A percentile compares a stretch with the other conserved stretches of the same genome.
phyloP scores from a whole-genome alignment of 2,888 invertebrate species.

The Cryptus viduatorius region DNA sequence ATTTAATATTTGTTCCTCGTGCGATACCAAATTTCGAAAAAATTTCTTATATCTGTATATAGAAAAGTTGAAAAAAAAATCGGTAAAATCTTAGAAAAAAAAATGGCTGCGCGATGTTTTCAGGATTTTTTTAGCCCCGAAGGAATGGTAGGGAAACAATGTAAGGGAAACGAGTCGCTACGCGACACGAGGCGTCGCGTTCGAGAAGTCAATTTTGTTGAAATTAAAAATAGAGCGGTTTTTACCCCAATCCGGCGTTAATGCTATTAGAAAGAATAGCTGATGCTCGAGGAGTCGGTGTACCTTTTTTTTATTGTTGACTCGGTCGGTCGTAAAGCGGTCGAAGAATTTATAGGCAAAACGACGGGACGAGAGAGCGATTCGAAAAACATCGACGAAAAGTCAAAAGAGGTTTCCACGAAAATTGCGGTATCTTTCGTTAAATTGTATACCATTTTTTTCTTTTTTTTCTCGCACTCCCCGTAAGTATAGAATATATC shows the following conservation, averaged over 20 bases:
- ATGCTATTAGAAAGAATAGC: slow-evolving; percentile 73
- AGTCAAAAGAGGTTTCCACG: slow-evolving; percentile 56
- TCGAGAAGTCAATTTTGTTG: slow-evolving; percentile 73
- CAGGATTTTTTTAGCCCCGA: no score
- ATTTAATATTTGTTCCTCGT: not conserved
- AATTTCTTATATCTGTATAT: no score
- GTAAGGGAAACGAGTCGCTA: no score
- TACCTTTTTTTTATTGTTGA: slow-evolving; percentile 64
- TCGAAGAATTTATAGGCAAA: slow-evolving; percentile 67
- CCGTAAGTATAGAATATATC: not conserved
- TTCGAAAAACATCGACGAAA: slow-evolving; percentile 16
- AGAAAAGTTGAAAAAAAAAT: slow-evolving; percentile 47
- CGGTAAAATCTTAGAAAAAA: not conserved
- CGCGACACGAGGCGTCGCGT: no score
- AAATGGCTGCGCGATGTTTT: no score
- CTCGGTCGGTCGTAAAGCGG: slow-evolving; percentile 66
- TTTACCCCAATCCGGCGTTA: slow-evolving; percentile 74
- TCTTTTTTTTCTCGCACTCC: not conserved
- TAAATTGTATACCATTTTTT: not conserved
- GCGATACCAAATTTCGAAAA: not conserved
- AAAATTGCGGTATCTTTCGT: slow-evolving; percentile 52
- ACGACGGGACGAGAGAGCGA: slow-evolving; percentile 10
- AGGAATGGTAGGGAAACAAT: no score
- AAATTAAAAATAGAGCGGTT: slow-evolving; percentile 78
- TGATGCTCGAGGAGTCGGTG: slow-evolving; percentile 52